Base-by-base conservation (phyloP, 1,140 invertebrate genomes). In the Halictus rubicundus region DNA sequence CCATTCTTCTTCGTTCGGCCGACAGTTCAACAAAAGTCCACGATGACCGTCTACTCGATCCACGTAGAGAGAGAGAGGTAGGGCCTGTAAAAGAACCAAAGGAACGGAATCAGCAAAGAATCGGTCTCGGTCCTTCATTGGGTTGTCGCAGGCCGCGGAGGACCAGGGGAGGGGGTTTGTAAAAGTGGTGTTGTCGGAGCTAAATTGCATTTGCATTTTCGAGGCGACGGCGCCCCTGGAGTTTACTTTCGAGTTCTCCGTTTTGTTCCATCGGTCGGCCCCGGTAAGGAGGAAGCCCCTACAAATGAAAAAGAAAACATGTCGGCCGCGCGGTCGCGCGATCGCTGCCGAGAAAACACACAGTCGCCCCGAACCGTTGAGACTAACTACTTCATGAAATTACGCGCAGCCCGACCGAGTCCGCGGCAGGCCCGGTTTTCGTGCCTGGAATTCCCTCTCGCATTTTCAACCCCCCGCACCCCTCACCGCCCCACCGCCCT, bases 191-290 rank as follows among this genome's bases (percentile, higher is more conserved):
- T 80, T 83, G 66, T 81, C 73, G 37, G 59, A 66, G 71, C 63
- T 81, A 83, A 83, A 87, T 88, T 87, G 83, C 68, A 88, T 88
- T 81, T 87, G 69, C 76, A 86, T 87, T 85, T 84, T 80, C 77
- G 59, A 64, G 68, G 59, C 32, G 14, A n/a, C n/a, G 1, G 39
- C 37, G 46, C 23, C 69, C 32, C 6, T 32, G n/a, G n/a, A 39
- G 27, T 39, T 66, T 70, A 74, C 59, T 75, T 71, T 52, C 32
- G 49, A 49, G 78, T 61, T 85, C 66, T 59, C 73, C 77, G 75
- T 65, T 54, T 71, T 75, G 77, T 83, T 76, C 76, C 71, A 81
- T 61, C 59, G 59, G 52, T 12, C 27, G 54, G 54, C 23, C 23
- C n/a, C n/a, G n/a, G 25, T 19, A n/a, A 42, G 54, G 37, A 42